phyloP scores from a whole-genome alignment of 2,888 invertebrate species.

The Erpobdella octoculata region DNA sequence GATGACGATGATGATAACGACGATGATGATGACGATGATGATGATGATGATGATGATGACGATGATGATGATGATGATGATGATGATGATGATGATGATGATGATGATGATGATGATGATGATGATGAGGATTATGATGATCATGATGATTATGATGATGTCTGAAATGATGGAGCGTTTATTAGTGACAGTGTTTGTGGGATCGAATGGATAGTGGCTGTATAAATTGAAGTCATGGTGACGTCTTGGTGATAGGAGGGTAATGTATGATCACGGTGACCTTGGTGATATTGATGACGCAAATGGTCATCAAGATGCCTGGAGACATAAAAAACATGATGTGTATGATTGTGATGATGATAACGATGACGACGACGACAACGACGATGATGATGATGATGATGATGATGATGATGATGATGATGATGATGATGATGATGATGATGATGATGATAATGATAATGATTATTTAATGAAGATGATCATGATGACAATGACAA shows the following conservation, averaged over 20 bases:
- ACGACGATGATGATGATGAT: background rate
- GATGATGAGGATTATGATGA: background rate
- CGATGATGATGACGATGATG: constrained; percentile 23
- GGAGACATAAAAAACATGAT: no score
- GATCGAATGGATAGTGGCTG: no score
- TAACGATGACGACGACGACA: background rate
- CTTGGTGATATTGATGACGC: no score
- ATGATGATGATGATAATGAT: background rate
- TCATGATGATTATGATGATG: background rate
- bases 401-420: no score
- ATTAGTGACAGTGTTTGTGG: background rate
- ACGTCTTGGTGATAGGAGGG: no score
- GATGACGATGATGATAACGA: constrained; percentile 16
- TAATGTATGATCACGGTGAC: no score
- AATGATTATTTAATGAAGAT: background rate
- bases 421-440: background rate
- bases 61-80: background rate
- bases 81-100: background rate
- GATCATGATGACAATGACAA: no score
- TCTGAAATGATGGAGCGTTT: no score
- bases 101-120: background rate
- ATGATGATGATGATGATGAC: constrained; percentile 17
- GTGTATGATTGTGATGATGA: background rate
- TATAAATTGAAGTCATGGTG: no score
- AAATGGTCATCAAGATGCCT: no score